These are phyloP conservation scores for Megaceryle torquata DNA, from an alignment of 2,113 vertebrate species.

Conservation along the genomic window DNA sequence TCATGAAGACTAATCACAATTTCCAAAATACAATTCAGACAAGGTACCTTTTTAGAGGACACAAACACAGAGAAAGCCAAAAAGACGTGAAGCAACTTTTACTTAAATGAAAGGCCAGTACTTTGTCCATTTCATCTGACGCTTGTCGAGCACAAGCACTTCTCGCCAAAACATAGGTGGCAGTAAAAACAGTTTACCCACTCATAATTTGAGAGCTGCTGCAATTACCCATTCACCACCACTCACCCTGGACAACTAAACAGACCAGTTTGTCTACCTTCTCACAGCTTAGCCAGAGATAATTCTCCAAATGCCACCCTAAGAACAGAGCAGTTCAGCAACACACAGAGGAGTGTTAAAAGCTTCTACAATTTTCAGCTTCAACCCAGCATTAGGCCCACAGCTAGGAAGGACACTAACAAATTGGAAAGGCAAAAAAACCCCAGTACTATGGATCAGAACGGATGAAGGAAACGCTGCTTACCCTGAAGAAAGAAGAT, in stretches of 20 bases:
- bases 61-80: background rate
- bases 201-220: background rate
- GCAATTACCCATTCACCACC: background rate
- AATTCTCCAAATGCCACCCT: background rate
- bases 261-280: background rate
- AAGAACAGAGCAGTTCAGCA: background rate
- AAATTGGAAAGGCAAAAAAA: conserved; percentile 25
- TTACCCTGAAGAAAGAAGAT: conserved; percentile 75
- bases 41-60: background rate
- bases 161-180: background rate
- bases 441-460: conserved; percentile 28
- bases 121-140: background rate
- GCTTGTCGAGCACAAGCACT: background rate
- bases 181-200: background rate
- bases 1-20: background rate
- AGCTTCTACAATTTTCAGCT: background rate
- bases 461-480: conserved; percentile 65
- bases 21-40: background rate
- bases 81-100: background rate
- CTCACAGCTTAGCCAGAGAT: background rate
- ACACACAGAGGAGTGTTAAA: background rate
- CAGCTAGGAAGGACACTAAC: conserved; percentile 8
- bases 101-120: background rate
- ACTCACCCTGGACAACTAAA: background rate
- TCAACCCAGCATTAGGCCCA: background rate